Evolutionary conservation across 2,113 vertebrate genomes (phyloP), one percentile per base, ranked within the genome.

Genomic region (Spilogale gracilis): DNA sequence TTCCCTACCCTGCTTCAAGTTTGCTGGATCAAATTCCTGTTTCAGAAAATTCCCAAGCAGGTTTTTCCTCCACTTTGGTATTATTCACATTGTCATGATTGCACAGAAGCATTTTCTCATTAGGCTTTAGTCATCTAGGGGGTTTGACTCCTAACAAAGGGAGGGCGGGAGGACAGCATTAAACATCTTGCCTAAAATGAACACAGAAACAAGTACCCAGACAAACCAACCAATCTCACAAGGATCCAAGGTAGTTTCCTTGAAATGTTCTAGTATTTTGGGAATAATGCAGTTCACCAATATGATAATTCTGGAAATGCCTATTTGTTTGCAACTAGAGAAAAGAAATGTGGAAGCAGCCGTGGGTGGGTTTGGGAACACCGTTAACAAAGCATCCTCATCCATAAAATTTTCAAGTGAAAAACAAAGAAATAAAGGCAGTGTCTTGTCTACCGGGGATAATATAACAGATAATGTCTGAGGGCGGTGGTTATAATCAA

Each of bases 381-480:
- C 61, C 67, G 56, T 73, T 91, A 93, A 65, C 43, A 91, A 88
- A 96, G 17, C 69, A 89, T 79, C n/a, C 45, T 45, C 61, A 79
- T 1, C 38, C 14, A 45, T 89, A 79, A 79, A 92, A 30, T 63
- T 84, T 58, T n/a, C 56, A 81, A 92, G 27, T 65, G 27, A 85
- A 89, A 98, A 91, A 56, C 81, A 81, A 85, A 89, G 50, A 93
- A 85, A 89, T 58, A 81, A 87, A 81, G 52, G 65, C 65, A 76
- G 16, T 14, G 16, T 91, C 81, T 81, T 87, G 32, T 91, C 92
- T 92, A 14, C 20, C 85, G 50, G 74, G 80, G 58, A 76, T 82
- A 93, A 85, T 61, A 95, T 30, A 95, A 87, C 25, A 96, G 73
- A 94, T 90, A 65, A 97, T 89, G 80, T 95, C 79, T 96, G 69